Evolutionary conservation across 2,113 vertebrate species (phyloP).

Genomic region (Dipodomys spectabilis): DNA sequence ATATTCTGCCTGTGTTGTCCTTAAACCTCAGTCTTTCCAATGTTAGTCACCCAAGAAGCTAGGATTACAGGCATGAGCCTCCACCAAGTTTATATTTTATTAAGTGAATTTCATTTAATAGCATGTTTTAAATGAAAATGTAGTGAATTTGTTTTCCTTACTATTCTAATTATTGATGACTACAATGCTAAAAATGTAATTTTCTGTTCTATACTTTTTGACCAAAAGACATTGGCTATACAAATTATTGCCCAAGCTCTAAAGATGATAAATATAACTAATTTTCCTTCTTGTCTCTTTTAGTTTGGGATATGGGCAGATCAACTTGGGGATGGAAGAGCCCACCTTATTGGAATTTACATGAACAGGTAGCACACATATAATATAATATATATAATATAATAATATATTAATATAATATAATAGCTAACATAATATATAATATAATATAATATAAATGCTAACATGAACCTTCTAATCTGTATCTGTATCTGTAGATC

Average conservation of each 20-base stretch:
- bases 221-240: neutral
- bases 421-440: too few relatives aligned
- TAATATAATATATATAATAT: too few relatives aligned
- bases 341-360: conserved; percentile 88
- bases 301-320: conserved; percentile 92
- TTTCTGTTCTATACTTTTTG: neutral
- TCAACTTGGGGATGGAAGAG: conserved; percentile 91
- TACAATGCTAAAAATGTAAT: neutral
- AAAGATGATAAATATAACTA: neutral
- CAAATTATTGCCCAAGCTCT: conserved; percentile 11
- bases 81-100: neutral
- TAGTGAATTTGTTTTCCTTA: neutral
- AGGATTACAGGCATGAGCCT: too few relatives aligned
- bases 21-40: too few relatives aligned
- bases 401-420: too few relatives aligned
- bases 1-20: too few relatives aligned
- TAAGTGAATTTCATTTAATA: conserved; percentile 14
- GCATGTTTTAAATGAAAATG: too few relatives aligned
- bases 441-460: too few relatives aligned
- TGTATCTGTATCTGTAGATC: neutral
- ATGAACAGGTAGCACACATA: conserved; percentile 86
- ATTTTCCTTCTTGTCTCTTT: conserved; percentile 49
- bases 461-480: conserved; percentile 24
- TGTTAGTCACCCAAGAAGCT: too few relatives aligned
- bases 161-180: neutral